Percentiles rank a stretch among this genome's conserved stretches.
These are phyloP conservation scores for Tyto alba DNA, from an alignment of 2,113 vertebrate species.

Conservation along the genomic window DNA sequence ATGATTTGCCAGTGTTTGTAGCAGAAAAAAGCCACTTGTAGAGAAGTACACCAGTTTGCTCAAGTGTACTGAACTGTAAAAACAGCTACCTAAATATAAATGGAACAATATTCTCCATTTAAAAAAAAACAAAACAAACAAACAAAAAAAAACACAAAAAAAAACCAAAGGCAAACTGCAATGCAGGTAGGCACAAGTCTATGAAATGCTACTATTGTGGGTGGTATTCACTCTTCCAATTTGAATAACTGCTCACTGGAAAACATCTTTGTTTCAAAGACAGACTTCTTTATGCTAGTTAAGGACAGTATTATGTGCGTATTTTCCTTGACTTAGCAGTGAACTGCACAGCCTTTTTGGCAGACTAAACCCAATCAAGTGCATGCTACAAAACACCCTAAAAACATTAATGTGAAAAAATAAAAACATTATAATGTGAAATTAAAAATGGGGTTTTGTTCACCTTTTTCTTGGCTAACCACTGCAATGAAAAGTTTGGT, in stretches of 20 bases:
- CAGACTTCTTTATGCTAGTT: not conserved
- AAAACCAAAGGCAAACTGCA: not conserved
- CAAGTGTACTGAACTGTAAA: not conserved
- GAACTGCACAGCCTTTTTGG: not conserved
- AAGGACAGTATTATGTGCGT: not conserved
- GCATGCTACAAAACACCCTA: not conserved
- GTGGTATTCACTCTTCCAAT: not conserved
- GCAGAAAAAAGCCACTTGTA: not conserved
- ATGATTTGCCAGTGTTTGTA: not conserved
- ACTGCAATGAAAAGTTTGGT: not conserved
- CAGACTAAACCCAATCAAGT: not conserved
- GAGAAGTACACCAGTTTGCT: not conserved
- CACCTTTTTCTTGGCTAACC: not conserved
- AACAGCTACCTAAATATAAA: not conserved
- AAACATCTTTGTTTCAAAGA: not conserved
- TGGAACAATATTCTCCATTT: not conserved
- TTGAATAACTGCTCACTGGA: not conserved
- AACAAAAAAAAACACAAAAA: too few relatives aligned
- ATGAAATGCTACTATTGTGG: not conserved
- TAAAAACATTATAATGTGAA: not conserved
- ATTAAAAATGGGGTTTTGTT: not conserved
- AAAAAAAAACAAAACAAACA: not conserved
- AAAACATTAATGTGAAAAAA: not conserved
- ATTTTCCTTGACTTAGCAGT: not conserved
- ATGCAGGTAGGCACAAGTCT: not conserved